Evolutionary conservation across 2,797 vertebrate species (phyloP).

Genomic region (Galagoides demidoff): DNA sequence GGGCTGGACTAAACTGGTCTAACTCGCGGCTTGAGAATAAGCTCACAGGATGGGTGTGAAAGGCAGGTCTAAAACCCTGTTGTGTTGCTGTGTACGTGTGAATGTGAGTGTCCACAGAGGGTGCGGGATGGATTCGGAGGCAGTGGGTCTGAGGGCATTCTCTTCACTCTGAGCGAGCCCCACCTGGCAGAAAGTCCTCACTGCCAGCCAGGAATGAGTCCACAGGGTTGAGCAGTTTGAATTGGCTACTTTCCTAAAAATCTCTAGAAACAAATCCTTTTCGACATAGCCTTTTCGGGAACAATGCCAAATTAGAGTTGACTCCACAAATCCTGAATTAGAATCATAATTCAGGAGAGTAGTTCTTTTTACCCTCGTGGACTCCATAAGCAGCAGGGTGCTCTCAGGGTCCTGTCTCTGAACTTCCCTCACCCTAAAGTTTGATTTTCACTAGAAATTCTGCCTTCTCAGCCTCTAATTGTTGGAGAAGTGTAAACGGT

Average conservation of each 20-base stretch:
- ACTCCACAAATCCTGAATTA: slow-evolving; percentile 22
- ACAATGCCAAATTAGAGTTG: neutral
- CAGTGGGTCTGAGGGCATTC: neutral
- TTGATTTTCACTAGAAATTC: slow-evolving; percentile 64
- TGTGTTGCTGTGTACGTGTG: neutral
- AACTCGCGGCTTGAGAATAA: neutral
- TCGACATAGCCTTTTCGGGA: slow-evolving; percentile 54
- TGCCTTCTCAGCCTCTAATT: slow-evolving; percentile 65
- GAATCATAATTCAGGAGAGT: neutral
- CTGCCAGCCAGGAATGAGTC: slow-evolving; percentile 51
- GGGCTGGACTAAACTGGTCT: slow-evolving; percentile 60
- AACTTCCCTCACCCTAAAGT: slow-evolving; percentile 25
- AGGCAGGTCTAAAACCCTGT: neutral
- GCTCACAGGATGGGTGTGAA: neutral
- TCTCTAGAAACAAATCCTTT: slow-evolving; percentile 70
- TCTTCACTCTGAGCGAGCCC: neutral
- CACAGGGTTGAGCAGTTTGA: slow-evolving; percentile 45
- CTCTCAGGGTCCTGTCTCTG: neutral
- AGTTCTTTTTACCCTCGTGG: neutral
- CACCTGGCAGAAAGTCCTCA: slow-evolving; percentile 1
- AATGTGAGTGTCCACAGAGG: neutral
- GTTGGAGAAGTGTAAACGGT: slow-evolving; percentile 66
- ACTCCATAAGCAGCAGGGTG: neutral
- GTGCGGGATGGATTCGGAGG: neutral
- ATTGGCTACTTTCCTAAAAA: slow-evolving; percentile 68